phyloP scores from a whole-genome alignment of 2,888 invertebrate genomes.

The Patella pellucida region DNA sequence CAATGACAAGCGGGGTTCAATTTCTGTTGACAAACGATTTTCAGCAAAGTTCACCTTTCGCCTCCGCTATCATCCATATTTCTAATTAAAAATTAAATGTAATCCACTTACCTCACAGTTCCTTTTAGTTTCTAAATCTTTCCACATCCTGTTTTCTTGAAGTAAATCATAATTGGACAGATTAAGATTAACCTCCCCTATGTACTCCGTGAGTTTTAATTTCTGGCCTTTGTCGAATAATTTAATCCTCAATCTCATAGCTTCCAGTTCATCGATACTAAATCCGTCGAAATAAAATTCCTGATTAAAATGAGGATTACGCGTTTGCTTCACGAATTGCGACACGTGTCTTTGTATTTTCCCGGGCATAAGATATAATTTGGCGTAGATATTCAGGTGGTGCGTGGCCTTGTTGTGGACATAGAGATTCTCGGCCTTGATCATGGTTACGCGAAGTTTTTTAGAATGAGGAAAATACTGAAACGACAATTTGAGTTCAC shows the following conservation, averaged over 20 bases:
- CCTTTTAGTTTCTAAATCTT: conserved; percentile 64
- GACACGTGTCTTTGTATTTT: conserved; percentile 69
- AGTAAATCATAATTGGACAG: conserved; percentile 69
- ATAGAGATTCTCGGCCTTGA: conserved; percentile 67
- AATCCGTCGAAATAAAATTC: conserved; percentile 71
- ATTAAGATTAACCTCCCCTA: conserved; percentile 70
- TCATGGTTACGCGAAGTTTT: conserved; percentile 68
- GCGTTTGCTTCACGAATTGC: conserved; percentile 66
- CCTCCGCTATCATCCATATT: no score
- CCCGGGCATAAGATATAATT: conserved; percentile 70
- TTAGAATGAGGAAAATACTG: conserved; percentile 70
- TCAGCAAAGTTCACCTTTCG: no score
- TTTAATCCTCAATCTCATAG: conserved; percentile 65
- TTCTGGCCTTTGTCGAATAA: conserved; percentile 68
- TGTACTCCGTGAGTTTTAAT: conserved; percentile 66
- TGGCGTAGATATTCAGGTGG: conserved; percentile 68
- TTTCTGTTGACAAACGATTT: no score
- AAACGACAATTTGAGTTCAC: conserved; percentile 67
- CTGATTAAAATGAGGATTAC: conserved; percentile 70
- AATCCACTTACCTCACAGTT: conserved; percentile 47
- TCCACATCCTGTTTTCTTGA: conserved; percentile 71
- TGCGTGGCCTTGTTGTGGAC: conserved; percentile 59
- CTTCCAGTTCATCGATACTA: conserved; percentile 66
- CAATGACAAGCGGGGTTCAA: no score
- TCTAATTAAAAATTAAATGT: not conserved